These are phyloP conservation scores for Nomia melanderi DNA, from an alignment of 1,140 invertebrate genomes.

Conservation along the genomic window DNA sequence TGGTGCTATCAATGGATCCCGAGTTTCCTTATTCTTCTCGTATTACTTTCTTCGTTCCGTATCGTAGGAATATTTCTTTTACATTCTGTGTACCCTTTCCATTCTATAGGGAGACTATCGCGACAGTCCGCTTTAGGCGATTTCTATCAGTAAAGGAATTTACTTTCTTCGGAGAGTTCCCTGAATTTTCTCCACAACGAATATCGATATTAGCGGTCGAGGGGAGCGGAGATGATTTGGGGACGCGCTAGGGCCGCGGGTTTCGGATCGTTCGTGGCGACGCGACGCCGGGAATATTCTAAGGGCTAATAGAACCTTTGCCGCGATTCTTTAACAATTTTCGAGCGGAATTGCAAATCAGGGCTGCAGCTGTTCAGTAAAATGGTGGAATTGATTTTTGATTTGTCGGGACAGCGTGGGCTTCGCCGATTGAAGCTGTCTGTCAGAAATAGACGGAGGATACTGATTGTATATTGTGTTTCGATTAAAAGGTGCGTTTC, in stretches of 20 bases:
- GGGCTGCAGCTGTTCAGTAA: not conserved
- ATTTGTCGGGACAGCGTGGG: not conserved
- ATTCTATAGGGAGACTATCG: not conserved
- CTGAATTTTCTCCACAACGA: not conserved
- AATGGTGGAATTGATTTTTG: not conserved
- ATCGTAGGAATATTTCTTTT: no score
- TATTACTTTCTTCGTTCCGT: no score
- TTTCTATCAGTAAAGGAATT: conserved; percentile 10
- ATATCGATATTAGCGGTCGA: not conserved
- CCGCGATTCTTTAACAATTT: not conserved
- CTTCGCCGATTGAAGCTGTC: not conserved
- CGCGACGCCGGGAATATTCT: not conserved
- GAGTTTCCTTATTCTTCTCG: not conserved
- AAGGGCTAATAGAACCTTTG: not conserved
- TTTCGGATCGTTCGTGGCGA: conserved; percentile 5
- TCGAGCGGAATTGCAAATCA: not conserved
- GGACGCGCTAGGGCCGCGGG: no score
- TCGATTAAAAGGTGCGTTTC: no score
- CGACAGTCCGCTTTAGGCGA: not conserved
- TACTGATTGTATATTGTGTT: no score
- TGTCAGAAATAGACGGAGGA: no score
- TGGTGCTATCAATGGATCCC: conserved; percentile 26
- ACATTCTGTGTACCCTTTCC: not conserved
- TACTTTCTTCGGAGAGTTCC: not conserved
- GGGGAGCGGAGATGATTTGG: not conserved